Evolutionary conservation across 2,797 vertebrate genomes (phyloP).

Genomic region (Rhynchotus rufescens): DNA sequence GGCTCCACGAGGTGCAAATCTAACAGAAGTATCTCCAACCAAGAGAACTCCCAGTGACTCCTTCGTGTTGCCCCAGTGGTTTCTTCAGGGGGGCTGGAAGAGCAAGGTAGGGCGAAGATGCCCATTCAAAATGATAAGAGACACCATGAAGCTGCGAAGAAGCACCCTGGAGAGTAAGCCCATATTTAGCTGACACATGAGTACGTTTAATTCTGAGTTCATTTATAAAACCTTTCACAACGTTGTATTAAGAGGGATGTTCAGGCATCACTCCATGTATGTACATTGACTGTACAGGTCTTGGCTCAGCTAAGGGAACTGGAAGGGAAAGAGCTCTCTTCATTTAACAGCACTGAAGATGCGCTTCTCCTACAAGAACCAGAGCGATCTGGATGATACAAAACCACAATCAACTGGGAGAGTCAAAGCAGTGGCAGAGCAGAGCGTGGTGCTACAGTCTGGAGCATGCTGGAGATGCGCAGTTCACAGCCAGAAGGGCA

Average conservation of each 20-base stretch:
- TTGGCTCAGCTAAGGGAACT: not conserved
- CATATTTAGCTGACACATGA: not conserved
- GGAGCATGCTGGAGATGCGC: too few species aligned
- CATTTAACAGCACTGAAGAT: not conserved
- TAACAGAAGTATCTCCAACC: not conserved
- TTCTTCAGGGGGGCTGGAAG: not conserved
- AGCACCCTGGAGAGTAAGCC: rapidly evolving
- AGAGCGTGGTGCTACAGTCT: rapidly evolving
- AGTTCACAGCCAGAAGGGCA: not conserved
- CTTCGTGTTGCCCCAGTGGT: too few species aligned
- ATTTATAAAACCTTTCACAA: not conserved
- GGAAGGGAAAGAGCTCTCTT: not conserved
- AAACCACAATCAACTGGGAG: rapidly evolving
- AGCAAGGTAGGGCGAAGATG: rapidly evolving
- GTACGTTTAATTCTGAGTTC: not conserved
- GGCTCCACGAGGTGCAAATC: not conserved
- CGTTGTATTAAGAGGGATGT: not conserved
- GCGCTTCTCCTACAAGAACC: not conserved
- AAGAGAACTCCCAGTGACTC: not conserved
- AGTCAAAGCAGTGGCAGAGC: not conserved
- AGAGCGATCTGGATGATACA: not conserved
- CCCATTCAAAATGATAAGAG: not conserved
- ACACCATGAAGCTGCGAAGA: rapidly evolving
- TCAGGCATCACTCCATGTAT: not conserved
- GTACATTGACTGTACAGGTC: not conserved